phyloP scores from a whole-genome alignment of 2,113 vertebrate species.

The Myanophis thanlyinensis region DNA sequence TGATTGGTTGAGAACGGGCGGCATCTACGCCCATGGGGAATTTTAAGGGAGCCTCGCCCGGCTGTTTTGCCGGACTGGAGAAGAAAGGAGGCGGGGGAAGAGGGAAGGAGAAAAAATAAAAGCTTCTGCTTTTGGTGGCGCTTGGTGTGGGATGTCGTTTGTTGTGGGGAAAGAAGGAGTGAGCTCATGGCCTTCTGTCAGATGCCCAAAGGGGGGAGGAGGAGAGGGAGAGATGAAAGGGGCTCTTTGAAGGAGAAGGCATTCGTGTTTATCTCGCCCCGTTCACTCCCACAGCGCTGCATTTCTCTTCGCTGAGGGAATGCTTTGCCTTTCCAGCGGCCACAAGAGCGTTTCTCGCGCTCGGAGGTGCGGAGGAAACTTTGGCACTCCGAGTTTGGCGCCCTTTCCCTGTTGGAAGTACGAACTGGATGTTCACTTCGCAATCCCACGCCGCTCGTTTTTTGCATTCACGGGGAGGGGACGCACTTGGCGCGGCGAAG shows the following conservation, averaged over 20 bases:
- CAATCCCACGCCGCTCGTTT: background rate
- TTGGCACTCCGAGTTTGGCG: background rate
- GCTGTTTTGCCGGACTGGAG: background rate
- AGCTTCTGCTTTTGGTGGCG: background rate
- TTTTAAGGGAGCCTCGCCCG: background rate
- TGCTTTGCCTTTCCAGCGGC: background rate
- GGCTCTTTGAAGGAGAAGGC: background rate
- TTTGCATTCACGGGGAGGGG: background rate
- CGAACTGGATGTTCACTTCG: background rate
- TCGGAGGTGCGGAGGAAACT: background rate
- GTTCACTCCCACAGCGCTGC: background rate
- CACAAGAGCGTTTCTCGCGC: background rate
- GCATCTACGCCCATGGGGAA: too few species aligned
- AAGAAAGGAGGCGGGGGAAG: background rate
- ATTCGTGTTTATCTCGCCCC: background rate
- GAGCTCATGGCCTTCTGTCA: constrained; percentile 2
- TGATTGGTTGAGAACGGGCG: background rate
- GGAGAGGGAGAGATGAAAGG: background rate
- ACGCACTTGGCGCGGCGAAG: background rate
- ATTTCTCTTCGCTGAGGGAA: background rate
- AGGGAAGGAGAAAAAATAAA: too few species aligned
- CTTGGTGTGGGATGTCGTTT: background rate
- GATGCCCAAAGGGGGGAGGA: background rate
- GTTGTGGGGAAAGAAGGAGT: background rate
- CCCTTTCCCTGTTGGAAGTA: background rate